Base-by-base conservation (phyloP, 1,140 invertebrate species). In the Ooceraea biroi region DNA sequence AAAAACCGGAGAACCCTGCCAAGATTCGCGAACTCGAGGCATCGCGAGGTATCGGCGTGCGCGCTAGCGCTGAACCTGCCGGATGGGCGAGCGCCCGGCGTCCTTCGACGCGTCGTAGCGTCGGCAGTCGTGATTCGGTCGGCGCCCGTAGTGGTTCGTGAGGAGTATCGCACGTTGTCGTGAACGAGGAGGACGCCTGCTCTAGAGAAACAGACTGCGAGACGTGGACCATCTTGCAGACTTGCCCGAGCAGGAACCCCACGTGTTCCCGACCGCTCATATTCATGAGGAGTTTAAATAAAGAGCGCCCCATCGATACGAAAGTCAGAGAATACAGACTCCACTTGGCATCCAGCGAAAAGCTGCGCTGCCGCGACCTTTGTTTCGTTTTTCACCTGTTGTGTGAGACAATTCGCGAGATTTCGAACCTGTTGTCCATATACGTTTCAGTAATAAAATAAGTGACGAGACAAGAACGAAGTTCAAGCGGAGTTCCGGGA, bases 81-180 rank as follows among this genome's bases (percentile, higher is more conserved):
- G 57, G 80, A 88, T 73, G 48, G 61, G 63, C n/a, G 22, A 50
- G 48, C 68, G 25, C 41, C 65, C 71, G 76, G 73, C 60, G 61
- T 85, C 73, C 44, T 71, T 19, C 63, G 68, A 12, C 50, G 72
- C 83, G 72, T 52, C 85, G 77, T 52, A 48, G 57, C 76, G 14
- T 61, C 68, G 46, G 22, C 88, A 89, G 88, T 89, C 61, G 82
- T 60, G 87, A 89, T 69, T 87, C 85, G 85, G 55, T 48, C 85
- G 68, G 85, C 85, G 58, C 17, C 27, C 55, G 82, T 83, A 76
- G 0, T 72, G 77, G 82, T 86, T 73, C 73, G 19, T 12, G 57
- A 36, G 14, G 17, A 10, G 83, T 73, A 55, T 77, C 14, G 17
- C 19, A 74, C 36, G 27, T 71, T 30, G 10, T 36, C 25, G 65